phyloP scores from a whole-genome alignment of 2,113 vertebrate genomes.

The Thoracochromis brauschi region DNA sequence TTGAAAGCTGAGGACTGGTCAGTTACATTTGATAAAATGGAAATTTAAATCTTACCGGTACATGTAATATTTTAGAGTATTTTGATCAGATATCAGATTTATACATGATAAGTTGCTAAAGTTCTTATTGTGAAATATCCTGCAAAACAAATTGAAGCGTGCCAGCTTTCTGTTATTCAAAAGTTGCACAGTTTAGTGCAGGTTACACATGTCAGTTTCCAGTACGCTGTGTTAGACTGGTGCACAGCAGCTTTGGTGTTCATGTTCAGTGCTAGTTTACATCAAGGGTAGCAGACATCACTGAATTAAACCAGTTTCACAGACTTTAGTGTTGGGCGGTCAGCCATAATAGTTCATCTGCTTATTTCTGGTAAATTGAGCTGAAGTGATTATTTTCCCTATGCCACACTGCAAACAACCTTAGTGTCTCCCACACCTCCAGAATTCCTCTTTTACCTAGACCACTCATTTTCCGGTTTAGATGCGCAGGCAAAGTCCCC shows the following conservation, averaged over 20 bases:
- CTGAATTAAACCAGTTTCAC: background rate
- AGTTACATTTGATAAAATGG: background rate
- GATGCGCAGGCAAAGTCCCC: background rate
- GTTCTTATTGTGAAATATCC: background rate
- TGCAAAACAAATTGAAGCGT: background rate
- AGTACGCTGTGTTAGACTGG: background rate
- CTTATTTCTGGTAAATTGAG: background rate
- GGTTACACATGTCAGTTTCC: background rate
- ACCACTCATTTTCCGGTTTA: background rate
- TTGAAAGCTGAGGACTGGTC: background rate
- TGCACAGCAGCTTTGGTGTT: background rate
- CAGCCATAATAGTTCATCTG: background rate
- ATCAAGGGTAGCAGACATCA: background rate
- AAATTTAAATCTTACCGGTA: background rate
- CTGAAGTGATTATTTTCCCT: background rate
- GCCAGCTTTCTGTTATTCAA: background rate
- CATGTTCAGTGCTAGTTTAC: background rate
- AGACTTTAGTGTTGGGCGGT: background rate
- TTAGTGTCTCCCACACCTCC: background rate
- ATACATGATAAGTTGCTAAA: background rate
- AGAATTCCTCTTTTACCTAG: background rate
- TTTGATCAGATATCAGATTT: background rate
- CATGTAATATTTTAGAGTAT: background rate
- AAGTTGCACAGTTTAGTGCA: background rate
- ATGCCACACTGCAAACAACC: background rate